Conservation (phyloP, 2,888 invertebrate species). For the Therioaphis trifolii region DNA sequence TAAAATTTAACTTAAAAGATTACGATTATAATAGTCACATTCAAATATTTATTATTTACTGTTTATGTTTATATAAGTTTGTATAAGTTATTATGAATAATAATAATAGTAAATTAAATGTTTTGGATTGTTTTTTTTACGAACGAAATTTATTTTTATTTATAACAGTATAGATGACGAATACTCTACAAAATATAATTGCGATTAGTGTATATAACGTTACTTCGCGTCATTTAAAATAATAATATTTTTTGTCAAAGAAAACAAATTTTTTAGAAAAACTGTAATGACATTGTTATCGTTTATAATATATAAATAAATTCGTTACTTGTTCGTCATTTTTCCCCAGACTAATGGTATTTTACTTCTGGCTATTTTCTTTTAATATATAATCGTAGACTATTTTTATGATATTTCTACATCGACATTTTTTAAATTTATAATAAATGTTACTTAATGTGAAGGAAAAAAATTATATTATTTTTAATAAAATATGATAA, state of each 20-base stretch:
- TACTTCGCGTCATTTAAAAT: neutral
- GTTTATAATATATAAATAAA: neutral
- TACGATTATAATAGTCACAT: too few relatives aligned
- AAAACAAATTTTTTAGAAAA: neutral
- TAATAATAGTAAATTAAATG: too few relatives aligned
- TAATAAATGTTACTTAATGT: neutral
- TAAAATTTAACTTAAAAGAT: too few relatives aligned
- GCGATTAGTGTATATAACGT: too few relatives aligned
- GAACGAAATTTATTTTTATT: too few relatives aligned
- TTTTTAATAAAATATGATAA: too few relatives aligned
- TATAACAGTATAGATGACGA: too few relatives aligned
- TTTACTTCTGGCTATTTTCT: neutral
- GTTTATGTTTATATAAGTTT: too few relatives aligned
- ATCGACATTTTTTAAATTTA: neutral
- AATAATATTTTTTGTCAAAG: conserved; percentile 8
- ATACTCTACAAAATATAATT: too few relatives aligned
- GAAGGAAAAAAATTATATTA: neutral
- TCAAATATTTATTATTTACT: too few relatives aligned
- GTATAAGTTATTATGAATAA: too few relatives aligned
- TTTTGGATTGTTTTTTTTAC: too few relatives aligned
- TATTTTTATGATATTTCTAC: neutral
- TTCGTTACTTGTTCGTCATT: neutral
- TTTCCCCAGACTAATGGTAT: neutral
- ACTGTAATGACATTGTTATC: neutral
- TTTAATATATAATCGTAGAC: neutral